phyloP scores from a whole-genome alignment of 2,113 vertebrate species.

The Brevimyrus niger region DNA sequence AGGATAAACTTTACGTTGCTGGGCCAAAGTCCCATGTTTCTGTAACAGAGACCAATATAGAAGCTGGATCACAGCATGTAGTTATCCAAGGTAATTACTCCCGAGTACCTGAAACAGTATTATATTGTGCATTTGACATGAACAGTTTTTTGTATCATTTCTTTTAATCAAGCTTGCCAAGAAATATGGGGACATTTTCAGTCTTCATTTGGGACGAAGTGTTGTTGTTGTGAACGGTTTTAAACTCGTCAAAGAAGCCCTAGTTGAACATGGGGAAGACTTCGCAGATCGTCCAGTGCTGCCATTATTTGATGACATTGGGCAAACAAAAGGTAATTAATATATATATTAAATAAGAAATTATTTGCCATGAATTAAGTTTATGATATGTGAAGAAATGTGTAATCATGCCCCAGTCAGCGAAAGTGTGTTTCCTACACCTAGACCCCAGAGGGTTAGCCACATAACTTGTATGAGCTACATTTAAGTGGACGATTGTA shows the following conservation, averaged over 20 bases:
- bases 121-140: neutral
- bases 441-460: too few relatives aligned
- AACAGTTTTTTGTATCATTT: neutral
- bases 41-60: neutral
- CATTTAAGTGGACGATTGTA: too few relatives aligned
- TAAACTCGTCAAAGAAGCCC: neutral
- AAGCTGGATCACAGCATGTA: neutral
- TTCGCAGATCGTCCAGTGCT: neutral
- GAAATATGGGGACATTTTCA: neutral
- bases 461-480: too few relatives aligned
- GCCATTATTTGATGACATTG: neutral
- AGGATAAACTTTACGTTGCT: neutral
- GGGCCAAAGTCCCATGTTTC: neutral
- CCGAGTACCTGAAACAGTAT: neutral
- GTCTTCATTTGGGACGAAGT: neutral
- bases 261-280: neutral
- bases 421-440: too few relatives aligned
- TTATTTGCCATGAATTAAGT: too few relatives aligned
- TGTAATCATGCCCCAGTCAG: too few relatives aligned
- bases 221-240: neutral
- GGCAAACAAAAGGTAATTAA: neutral
- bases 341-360: neutral
- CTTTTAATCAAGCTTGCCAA: neutral
- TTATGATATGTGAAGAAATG: too few relatives aligned
- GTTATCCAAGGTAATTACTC: neutral